Evolutionary conservation across 2,888 invertebrate genomes (phyloP).

Genomic region (Temnothorax unifasciatus): DNA sequence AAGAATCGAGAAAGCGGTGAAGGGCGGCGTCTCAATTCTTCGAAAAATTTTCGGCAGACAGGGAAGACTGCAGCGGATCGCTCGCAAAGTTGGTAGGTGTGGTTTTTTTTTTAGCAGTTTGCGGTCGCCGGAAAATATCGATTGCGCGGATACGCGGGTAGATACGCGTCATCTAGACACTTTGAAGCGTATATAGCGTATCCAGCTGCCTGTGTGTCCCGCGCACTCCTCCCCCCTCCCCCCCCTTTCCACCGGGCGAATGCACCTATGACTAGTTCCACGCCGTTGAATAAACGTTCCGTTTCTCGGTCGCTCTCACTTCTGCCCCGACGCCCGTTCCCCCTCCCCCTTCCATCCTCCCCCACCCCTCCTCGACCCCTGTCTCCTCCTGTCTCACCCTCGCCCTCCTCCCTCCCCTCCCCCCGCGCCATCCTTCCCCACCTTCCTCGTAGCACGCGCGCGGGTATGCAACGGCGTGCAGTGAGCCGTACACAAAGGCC

Average conservation of each 20-base stretch:
- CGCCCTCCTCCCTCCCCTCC: background rate
- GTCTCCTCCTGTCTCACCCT: conserved; percentile 9
- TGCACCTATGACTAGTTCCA: conserved; percentile 67
- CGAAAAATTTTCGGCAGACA: background rate
- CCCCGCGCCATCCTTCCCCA: background rate
- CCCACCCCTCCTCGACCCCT: background rate
- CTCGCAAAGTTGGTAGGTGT: conserved; percentile 3
- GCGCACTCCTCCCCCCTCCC: background rate
- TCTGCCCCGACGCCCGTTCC: conserved; percentile 17
- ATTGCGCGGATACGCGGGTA: conserved; percentile 41
- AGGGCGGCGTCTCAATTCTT: background rate
- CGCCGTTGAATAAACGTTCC: conserved; percentile 80
- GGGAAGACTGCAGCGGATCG: background rate
- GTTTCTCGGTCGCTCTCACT: conserved; percentile 58
- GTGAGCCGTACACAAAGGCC: conserved; percentile 76
- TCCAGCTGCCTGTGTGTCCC: background rate
- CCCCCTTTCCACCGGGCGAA: conserved; percentile 11
- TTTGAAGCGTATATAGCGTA: conserved; percentile 1
- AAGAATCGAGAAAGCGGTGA: background rate
- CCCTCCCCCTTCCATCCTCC: background rate
- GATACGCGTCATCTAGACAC: conserved; percentile 48
- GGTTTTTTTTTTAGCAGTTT: conserved; percentile 20
- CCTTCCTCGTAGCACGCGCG: conserved; percentile 31
- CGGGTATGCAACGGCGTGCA: conserved; percentile 65
- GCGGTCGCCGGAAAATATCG: conserved; percentile 45